Evolutionary conservation across 2,797 vertebrate genomes (phyloP), one percentile per base, ranked within the genome.

Genomic region (Cichlasoma orientale): DNA sequence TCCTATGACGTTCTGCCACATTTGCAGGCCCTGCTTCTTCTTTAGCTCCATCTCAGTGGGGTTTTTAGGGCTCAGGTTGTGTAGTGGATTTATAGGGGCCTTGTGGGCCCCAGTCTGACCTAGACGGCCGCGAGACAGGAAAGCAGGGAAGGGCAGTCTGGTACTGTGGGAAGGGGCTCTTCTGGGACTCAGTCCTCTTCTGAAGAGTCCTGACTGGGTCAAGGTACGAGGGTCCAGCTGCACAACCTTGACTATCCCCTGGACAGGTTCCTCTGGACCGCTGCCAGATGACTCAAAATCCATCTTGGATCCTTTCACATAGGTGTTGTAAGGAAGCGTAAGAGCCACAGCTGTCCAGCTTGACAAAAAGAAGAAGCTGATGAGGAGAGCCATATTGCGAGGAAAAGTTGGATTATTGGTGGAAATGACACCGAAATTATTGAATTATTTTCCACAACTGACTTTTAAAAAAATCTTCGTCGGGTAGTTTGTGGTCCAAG

Each of bases 1-100:
- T 7, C 88, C 79, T 23, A 92, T 85, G 57, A 90, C 93, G 76
- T 59, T 94, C 85, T 94, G 93, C 96, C 96, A 96, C 95, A 96
- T 96, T 58, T 93, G 92, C 79, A 94, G 74, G 3, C 95, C 92
- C 66, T 94, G 93, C 38, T 68, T 93, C 87, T 87, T 95, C 84
- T 90, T 94, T 57, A 82, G 44, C 2, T 93, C 93, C 18, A 47
- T 18, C 27, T 81, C 88, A 12, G 72, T 14, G 12, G 68, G 57
- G 47, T 53, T 78, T 58, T 86, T 85, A 5, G 83, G 36, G 23
- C 59, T 78, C 74, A 92, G 90, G 73, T 74, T 88, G 55, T 80
- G 88, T 0, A 89, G 54, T 1, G 92, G 86, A 82, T 72, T 90
- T 54, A 72, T 53, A 0, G 90, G 69, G 44, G 77, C 79, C 50